Base-by-base conservation (phyloP, 1,140 invertebrate species). In the Solenopsis invicta region DNA sequence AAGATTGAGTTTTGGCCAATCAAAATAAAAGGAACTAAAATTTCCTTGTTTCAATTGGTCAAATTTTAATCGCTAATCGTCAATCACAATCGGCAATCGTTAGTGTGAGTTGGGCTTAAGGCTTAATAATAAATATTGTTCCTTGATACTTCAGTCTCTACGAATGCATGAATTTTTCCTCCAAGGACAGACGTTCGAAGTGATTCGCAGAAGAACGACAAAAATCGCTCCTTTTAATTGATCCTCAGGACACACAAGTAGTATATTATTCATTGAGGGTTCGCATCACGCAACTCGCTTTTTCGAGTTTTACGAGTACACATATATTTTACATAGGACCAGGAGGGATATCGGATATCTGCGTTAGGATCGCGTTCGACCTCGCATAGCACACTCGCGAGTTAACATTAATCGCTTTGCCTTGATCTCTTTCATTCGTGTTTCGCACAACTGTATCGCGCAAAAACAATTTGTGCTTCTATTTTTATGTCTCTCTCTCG, bases 361-460 rank as follows among this genome's bases (percentile, higher is more conserved):
- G 24, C 24, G n/a, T 34, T 50, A n/a, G 24, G 21, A 84, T 84
- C 54, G 75, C 29, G 29, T 24, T 75, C 21, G 77, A 80, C n/a
- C 69, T 74, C 29, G 21, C 24, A 18, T 16, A 21, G 10, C 37
- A 59, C 18, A 59, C 18, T 48, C 69, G 69, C 18, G 24, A 61
- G 45, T 71, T 56, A 71, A 81, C 54, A 34, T 81, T 69, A 69
- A 56, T 80, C 76, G 45, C 61, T 50, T 45, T 29, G 37, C 66
- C 34, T 67, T 56, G 64, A 56, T 71, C 64, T 71, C 37, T 66
- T 80, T 81, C 37, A 56, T 45, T 69, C 64, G 34, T 45, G 66
- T 45, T 52, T 21, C 50, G n/a, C 45, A 4, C 37, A 16, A 4
- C n/a, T 72, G 8, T 9, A 10, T 34, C 4, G 41, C 9, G 59